Percentiles rank a stretch among this genome's conserved stretches.
Evolutionary conservation across 1,140 invertebrate species (phyloP).

Genomic region (Stegodyphus mimosarum): DNA sequence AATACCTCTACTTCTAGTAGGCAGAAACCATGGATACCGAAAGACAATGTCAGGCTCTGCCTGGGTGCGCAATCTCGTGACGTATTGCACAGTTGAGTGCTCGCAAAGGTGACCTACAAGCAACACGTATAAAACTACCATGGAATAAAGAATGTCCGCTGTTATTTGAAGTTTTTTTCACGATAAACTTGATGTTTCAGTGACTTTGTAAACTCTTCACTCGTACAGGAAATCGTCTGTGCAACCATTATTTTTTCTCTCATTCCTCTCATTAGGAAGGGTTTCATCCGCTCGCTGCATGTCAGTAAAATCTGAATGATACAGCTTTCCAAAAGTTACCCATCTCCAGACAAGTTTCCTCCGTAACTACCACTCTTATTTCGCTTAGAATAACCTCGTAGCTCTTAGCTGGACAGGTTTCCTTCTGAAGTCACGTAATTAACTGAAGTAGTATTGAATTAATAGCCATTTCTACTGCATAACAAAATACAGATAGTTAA

Average conservation of each 20-base stretch:
- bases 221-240: slow-evolving; percentile 50
- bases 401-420: no score
- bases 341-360: not conserved
- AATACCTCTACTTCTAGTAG: slow-evolving; percentile 46
- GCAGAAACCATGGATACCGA: slow-evolving; percentile 57
- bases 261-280: slow-evolving; percentile 29
- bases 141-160: slow-evolving; percentile 51
- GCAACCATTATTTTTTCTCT: slow-evolving; percentile 12
- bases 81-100: slow-evolving; percentile 56
- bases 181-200: slow-evolving; percentile 55
- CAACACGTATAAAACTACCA: slow-evolving; percentile 47
- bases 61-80: slow-evolving; percentile 23
- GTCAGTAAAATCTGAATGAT: not conserved
- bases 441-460: no score
- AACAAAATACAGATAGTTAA: no score
- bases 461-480: no score
- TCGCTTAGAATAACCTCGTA: no score
- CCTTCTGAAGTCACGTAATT: no score
- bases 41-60: slow-evolving; percentile 40
- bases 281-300: slow-evolving; percentile 14
- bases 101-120: slow-evolving; percentile 51
- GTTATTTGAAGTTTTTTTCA: slow-evolving; percentile 14
- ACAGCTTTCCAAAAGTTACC: not conserved
- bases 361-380: no score
- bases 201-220: slow-evolving; percentile 57